phyloP scores from a whole-genome alignment of 1,140 invertebrate genomes.

The Mesaphorura yosii region DNA sequence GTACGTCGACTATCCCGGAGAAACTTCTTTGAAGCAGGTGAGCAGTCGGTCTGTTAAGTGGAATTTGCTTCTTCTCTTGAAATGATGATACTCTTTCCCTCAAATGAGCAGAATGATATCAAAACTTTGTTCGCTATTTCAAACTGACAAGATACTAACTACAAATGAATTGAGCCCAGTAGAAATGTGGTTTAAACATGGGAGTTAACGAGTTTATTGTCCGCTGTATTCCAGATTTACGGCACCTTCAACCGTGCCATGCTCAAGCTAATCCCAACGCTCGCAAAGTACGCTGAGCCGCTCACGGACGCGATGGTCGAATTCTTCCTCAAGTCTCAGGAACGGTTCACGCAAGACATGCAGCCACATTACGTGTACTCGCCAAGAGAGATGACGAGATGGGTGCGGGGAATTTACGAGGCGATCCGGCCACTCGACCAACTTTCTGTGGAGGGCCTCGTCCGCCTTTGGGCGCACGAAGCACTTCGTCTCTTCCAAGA shows the following conservation, averaged over 20 bases:
- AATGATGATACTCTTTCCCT: slow-evolving; percentile 9
- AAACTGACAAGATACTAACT: not conserved
- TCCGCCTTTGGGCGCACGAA: slow-evolving; percentile 96
- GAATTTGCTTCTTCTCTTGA: slow-evolving; percentile 47
- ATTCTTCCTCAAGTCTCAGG: slow-evolving; percentile 93
- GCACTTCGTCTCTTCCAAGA: slow-evolving; percentile 94
- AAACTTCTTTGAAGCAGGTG: slow-evolving; percentile 86
- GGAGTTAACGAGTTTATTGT: slow-evolving; percentile 10
- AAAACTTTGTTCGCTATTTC: slow-evolving; percentile 2
- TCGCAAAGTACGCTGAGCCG: slow-evolving; percentile 87
- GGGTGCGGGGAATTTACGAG: slow-evolving; percentile 98
- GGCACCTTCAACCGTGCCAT: slow-evolving; percentile 96
- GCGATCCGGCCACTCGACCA: slow-evolving; percentile 89
- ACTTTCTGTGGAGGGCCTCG: slow-evolving; percentile 81
- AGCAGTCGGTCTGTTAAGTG: too few relatives aligned
- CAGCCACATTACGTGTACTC: slow-evolving; percentile 99
- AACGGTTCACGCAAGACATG: slow-evolving; percentile 98
- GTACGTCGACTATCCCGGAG: slow-evolving; percentile 98
- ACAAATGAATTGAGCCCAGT: not conserved
- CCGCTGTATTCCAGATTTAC: slow-evolving; percentile 64
- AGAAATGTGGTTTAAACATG: not conserved
- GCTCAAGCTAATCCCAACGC: slow-evolving; percentile 77
- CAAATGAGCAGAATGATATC: not conserved
- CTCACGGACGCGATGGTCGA: slow-evolving; percentile 98
- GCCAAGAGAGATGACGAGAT: slow-evolving; percentile 98